phyloP scores from a whole-genome alignment of 1,140 invertebrate species.

The Temnothorax longispinosus region DNA sequence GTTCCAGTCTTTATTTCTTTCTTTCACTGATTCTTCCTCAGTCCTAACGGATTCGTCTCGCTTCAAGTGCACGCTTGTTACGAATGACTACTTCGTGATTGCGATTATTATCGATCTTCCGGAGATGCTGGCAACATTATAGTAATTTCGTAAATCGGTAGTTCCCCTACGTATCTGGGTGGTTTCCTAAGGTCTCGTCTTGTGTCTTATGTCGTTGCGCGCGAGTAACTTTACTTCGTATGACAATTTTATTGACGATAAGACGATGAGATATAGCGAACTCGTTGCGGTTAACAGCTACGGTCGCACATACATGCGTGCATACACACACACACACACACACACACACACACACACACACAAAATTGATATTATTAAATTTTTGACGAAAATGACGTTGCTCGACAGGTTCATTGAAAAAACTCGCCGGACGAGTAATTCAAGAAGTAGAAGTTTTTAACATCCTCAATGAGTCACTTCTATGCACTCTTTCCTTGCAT shows the following conservation, averaged over 20 bases:
- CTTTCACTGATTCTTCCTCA: background rate
- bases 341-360: too few relatives aligned
- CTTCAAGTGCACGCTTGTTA: constrained; percentile 49
- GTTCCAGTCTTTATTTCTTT: background rate
- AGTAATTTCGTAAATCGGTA: constrained; percentile 53
- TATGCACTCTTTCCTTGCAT: background rate
- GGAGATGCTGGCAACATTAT: constrained; percentile 50
- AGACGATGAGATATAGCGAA: background rate
- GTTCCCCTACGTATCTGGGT: constrained; percentile 14
- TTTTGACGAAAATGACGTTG: constrained; percentile 47
- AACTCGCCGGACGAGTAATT: constrained; percentile 43
- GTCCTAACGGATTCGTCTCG: constrained; percentile 37
- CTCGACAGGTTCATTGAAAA: constrained; percentile 34
- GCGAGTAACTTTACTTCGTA: background rate
- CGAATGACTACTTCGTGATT: constrained; percentile 61
- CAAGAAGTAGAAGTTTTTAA: constrained; percentile 21
- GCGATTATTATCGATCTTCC: constrained; percentile 69
- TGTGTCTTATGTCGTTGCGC: background rate
- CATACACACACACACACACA: background rate
- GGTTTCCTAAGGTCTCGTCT: constrained; percentile 14
- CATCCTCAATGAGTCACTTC: background rate
- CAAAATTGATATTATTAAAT: constrained; percentile 45
- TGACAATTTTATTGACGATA: background rate
- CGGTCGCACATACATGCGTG: background rate
- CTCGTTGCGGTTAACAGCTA: background rate